Base-by-base conservation (phyloP, 2,797 vertebrate species). In the Lithobates pipiens region DNA sequence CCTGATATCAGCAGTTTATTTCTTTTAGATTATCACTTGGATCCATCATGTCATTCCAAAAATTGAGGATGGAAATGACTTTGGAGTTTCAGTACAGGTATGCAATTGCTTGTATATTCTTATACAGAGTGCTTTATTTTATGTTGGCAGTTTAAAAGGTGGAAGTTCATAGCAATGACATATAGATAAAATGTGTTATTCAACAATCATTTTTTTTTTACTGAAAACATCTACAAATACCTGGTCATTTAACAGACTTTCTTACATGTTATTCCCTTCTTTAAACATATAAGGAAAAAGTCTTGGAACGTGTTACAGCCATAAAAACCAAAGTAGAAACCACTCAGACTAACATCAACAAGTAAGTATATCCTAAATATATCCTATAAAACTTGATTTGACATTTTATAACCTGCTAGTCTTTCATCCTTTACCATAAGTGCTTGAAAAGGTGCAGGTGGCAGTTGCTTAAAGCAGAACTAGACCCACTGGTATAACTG, bases 11-110 rank as follows among this genome's bases (percentile, higher is more conserved):
- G 21, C 6, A 10, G 21, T 34, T 25, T 83, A 13, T 79, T 61
- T 73, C 5, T 70, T 80, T 1, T 68, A 94, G 93, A 86, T 92
- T 29, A 91, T 92, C 50, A 95, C 94, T 80, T 98, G 97, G 97
- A 97, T 98, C 88, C 95, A 96, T 85, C 94, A 96, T 86, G 93
- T 97, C 32, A 96, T 97, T 87, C 97, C 97, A 2, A 96, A 96
- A 91, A 97, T 98, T 85, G 97, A 98, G 85, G 97, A 98, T 65
- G 97, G 97, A 34, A 98, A 98, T 84, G 97, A 98, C 91, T 98
- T 98, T 80, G 97, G 97, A 18, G 97, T 98, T 0, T 97, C 96
- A n/a, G 93, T 98, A 78, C 97, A 98, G 95, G 97, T 97, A 88
- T 5, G 23, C 25, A 72, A 42, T 27, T 44, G 16, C 73, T 10